These are phyloP conservation scores for Macroramphosus scolopax DNA, from an alignment of 2,797 vertebrate genomes.

Conservation along the genomic window DNA sequence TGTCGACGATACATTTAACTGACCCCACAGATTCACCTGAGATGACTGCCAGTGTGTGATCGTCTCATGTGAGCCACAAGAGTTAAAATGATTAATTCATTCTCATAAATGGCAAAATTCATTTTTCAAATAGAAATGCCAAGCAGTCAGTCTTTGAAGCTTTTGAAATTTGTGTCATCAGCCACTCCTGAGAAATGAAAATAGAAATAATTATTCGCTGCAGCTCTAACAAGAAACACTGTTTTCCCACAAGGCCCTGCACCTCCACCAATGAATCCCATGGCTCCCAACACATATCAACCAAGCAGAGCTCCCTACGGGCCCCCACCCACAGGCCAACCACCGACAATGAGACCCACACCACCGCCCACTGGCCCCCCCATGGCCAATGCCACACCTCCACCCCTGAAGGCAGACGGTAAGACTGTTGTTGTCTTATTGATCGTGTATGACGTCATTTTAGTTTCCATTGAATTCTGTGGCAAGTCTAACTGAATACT, in stretches of 20 bases:
- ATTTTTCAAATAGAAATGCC: no score
- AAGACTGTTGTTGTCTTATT: constrained; percentile 29
- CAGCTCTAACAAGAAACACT: background rate
- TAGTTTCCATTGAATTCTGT: no score
- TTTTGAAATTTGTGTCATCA: no score
- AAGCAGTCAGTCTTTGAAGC: background rate
- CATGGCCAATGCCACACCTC: constrained; percentile 53
- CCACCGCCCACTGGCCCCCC: constrained; percentile 57
- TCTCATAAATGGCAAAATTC: no score
- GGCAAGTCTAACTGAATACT: no score
- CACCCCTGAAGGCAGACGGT: constrained; percentile 78
- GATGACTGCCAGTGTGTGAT: no score
- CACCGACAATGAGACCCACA: constrained; percentile 27
- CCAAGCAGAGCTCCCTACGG: constrained; percentile 72
- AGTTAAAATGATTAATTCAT: no score
- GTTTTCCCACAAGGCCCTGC: constrained; percentile 69
- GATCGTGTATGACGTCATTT: no score
- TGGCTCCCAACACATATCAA: constrained; percentile 77
- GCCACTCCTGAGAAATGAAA: no score
- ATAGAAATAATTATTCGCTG: background rate
- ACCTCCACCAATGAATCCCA: constrained; percentile 75
- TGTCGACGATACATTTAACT: no score
- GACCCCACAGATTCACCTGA: no score
- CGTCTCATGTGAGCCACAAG: no score
- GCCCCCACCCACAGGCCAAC: constrained; percentile 64